Percentiles rank a stretch among this genome's conserved stretches.
phyloP scores from a whole-genome alignment of 1,140 invertebrate species.

The Amphibalanus amphitrite region DNA sequence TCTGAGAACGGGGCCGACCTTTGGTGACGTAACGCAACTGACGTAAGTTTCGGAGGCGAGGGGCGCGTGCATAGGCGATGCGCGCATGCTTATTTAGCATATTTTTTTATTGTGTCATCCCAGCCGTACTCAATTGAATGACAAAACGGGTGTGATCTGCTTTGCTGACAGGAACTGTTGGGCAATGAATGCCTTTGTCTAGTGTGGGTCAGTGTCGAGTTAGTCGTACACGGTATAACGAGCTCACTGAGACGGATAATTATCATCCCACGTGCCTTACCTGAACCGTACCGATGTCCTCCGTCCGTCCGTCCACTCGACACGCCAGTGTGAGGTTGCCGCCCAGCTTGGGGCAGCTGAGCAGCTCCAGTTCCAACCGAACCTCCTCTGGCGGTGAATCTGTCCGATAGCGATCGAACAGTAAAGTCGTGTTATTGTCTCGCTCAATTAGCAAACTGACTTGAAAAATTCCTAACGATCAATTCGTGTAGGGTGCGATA shows the following conservation, averaged over 20 bases:
- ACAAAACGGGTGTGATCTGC: neutral
- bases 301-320: neutral
- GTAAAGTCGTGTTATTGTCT: too few relatives aligned
- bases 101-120: too few relatives aligned
- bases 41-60: too few relatives aligned
- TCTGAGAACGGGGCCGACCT: neutral
- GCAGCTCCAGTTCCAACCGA: neutral
- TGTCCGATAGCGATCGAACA: too few relatives aligned
- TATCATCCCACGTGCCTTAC: neutral
- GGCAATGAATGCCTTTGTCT: neutral
- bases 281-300: neutral
- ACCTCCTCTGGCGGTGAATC: too few relatives aligned
- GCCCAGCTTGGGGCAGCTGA: neutral
- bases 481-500: too few relatives aligned
- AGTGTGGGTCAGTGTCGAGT: neutral
- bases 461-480: too few relatives aligned
- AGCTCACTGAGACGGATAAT: too few relatives aligned
- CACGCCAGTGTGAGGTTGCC: neutral
- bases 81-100: too few relatives aligned
- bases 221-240: neutral
- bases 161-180: neutral
- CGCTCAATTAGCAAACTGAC: too few relatives aligned
- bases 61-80: too few relatives aligned
- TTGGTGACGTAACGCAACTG: neutral
- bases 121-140: neutral